These are phyloP conservation scores for Ischnura elegans DNA, from an alignment of 2,888 invertebrate species.

Conservation along the genomic window DNA sequence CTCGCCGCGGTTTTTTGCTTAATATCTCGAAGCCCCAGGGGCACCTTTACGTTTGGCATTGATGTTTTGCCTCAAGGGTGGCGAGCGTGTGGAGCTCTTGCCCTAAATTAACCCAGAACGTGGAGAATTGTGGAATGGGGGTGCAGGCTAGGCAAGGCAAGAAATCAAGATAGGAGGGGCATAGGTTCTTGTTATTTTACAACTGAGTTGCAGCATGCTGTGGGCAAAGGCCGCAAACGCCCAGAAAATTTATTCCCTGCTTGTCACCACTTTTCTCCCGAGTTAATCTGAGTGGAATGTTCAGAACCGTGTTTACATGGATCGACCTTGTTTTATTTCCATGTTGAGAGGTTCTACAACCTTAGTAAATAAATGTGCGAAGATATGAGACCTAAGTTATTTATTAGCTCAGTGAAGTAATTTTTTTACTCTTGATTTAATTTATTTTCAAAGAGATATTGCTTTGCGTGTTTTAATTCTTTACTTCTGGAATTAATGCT, in stretches of 20 bases:
- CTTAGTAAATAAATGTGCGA: neutral
- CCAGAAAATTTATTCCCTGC: neutral
- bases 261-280: neutral
- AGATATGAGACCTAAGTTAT: no score
- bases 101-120: neutral
- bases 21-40: neutral
- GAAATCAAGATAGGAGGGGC: neutral
- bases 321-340: neutral
- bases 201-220: neutral
- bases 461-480: no score
- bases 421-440: no score
- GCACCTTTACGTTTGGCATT: neutral
- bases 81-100: neutral
- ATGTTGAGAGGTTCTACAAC: neutral
- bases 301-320: neutral
- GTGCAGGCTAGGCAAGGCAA: neutral
- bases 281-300: neutral
- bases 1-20: neutral
- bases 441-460: no score
- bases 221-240: neutral
- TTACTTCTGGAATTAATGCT: no score
- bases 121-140: neutral
- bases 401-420: no score
- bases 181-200: neutral
- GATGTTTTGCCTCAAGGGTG: slow-evolving; percentile 2